phyloP scores from a whole-genome alignment of 2,797 vertebrate species.

The Eulemur mongoz region DNA sequence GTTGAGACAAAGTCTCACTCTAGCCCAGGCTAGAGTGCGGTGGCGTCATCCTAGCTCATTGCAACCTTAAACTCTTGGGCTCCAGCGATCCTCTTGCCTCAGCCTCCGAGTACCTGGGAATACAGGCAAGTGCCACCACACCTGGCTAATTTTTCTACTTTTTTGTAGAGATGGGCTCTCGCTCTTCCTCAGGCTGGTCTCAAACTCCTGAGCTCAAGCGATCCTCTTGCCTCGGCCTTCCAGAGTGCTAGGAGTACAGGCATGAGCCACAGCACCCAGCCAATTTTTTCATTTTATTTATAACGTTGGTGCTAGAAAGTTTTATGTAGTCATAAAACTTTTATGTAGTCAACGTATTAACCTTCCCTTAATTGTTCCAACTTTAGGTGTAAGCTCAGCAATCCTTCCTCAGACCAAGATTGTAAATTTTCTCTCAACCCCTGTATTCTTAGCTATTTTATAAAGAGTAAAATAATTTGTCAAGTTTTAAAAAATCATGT shows the following conservation, averaged over 20 bases:
- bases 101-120: background rate
- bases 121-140: background rate
- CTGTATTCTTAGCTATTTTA: background rate
- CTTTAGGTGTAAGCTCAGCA: background rate
- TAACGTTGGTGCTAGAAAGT: background rate
- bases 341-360: background rate
- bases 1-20: too few species aligned
- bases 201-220: background rate
- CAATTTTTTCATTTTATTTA: background rate
- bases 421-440: background rate
- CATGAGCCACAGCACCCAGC: too few species aligned
- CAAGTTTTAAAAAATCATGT: background rate
- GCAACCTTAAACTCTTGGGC: too few species aligned
- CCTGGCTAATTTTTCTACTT: background rate
- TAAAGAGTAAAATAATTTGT: background rate
- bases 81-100: too few species aligned
- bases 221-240: background rate
- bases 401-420: background rate
- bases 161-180: too few species aligned
- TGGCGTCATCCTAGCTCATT: too few species aligned
- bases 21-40: too few species aligned
- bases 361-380: background rate
- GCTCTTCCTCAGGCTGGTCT: background rate
- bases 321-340: too few species aligned
- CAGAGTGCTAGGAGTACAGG: background rate